Percentiles rank a stretch among this genome's conserved stretches.
These are phyloP conservation scores for Cryptoblepharus egeriae DNA, from an alignment of 2,797 vertebrate genomes.

Conservation along the genomic window DNA sequence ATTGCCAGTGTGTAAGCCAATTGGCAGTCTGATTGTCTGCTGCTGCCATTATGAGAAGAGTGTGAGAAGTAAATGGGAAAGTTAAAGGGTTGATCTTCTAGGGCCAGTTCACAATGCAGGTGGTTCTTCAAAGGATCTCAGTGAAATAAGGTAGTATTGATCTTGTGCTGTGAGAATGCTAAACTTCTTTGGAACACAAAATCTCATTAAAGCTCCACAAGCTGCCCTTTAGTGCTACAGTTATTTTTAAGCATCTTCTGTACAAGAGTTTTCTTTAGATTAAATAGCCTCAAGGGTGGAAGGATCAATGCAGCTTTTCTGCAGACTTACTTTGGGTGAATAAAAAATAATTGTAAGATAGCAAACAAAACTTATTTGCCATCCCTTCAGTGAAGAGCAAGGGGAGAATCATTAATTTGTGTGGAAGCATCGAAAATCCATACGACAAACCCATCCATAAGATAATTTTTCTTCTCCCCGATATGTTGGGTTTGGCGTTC, in stretches of 20 bases:
- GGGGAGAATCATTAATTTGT: constrained; percentile 47
- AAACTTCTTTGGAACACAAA: constrained; percentile 65
- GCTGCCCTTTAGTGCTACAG: constrained; percentile 64
- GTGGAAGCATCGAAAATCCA: constrained; percentile 46
- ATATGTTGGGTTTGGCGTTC: constrained; percentile 12
- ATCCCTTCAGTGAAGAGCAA: constrained; percentile 29
- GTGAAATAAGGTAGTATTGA: constrained; percentile 68
- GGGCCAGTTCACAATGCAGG: constrained; percentile 31
- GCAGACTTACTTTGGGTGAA: constrained; percentile 59
- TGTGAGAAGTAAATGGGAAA: constrained; percentile 4
- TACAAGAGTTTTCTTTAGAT: constrained; percentile 61
- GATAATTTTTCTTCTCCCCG: constrained; percentile 30
- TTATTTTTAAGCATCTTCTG: constrained; percentile 64
- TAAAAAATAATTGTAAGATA: constrained; percentile 65
- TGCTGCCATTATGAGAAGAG: background rate
- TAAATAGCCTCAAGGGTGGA: constrained; percentile 60
- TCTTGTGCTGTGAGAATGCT: constrained; percentile 61
- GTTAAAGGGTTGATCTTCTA: constrained; percentile 19
- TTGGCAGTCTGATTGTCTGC: background rate
- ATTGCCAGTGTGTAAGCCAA: background rate
- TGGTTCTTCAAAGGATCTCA: constrained; percentile 29
- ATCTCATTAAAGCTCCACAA: constrained; percentile 68
- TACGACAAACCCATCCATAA: constrained; percentile 11
- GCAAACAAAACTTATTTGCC: constrained; percentile 51
- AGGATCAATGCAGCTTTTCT: constrained; percentile 65